phyloP scores from a whole-genome alignment of 2,888 invertebrate species.

The Pterostichus niger region DNA sequence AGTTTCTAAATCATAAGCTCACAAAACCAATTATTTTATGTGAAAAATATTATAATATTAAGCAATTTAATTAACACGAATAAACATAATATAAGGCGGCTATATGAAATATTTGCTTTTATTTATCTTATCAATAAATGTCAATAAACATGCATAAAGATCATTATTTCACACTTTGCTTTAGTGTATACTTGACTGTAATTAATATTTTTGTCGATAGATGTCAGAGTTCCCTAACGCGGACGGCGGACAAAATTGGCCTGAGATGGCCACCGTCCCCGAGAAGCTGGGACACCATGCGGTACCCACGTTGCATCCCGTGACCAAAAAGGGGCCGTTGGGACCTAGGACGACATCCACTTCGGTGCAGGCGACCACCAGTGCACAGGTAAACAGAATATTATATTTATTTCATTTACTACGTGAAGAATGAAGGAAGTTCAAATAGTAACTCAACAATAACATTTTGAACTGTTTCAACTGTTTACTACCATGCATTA shows the following conservation, averaged over 20 bases:
- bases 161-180: background rate
- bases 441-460: too few species aligned
- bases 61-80: background rate
- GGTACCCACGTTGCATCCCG: slow-evolving; percentile 42
- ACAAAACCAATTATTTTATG: too few species aligned
- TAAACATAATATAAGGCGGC: background rate
- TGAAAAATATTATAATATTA: background rate
- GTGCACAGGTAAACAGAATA: slow-evolving; percentile 73
- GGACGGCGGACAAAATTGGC: slow-evolving; percentile 55
- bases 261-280: slow-evolving; percentile 51
- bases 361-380: slow-evolving; percentile 72
- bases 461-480: too few species aligned
- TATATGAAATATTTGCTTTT: background rate
- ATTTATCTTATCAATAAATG: slow-evolving; percentile 5
- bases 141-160: background rate
- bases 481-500: too few species aligned
- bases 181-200: background rate
- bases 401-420: too few species aligned
- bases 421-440: too few species aligned
- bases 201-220: slow-evolving; percentile 27
- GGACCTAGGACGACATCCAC: slow-evolving; percentile 69
- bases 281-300: slow-evolving; percentile 50
- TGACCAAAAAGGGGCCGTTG: slow-evolving; percentile 20
- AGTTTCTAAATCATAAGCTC: too few species aligned
- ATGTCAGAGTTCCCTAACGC: slow-evolving; percentile 62